Evolutionary conservation across 2,113 vertebrate genomes (phyloP).

Genomic region (Gopherus evgoodei): DNA sequence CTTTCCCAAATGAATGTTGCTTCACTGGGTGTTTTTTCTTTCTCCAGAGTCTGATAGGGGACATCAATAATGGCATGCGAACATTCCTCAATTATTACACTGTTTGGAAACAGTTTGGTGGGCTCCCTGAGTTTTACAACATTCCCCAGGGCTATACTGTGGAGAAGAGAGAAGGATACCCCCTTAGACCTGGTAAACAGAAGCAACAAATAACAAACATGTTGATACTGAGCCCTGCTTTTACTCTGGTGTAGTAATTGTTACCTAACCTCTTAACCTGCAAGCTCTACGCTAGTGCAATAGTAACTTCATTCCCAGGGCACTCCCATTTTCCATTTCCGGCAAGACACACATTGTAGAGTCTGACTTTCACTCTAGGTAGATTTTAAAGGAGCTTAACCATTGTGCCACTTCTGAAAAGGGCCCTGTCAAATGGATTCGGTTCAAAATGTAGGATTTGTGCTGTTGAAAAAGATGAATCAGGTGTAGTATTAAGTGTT

Average conservation of each 20-base stretch:
- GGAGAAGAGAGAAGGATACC: slow-evolving; percentile 97
- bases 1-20: background rate
- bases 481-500: background rate
- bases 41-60: slow-evolving; percentile 90
- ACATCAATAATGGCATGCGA: slow-evolving; percentile 90
- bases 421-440: background rate
- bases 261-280: background rate
- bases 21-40: background rate
- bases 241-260: background rate
- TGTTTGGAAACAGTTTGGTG: slow-evolving; percentile 98
- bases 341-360: fast-evolving
- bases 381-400: background rate
- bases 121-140: slow-evolving; percentile 97
- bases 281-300: background rate
- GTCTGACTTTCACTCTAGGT: background rate
- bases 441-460: background rate
- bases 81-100: slow-evolving; percentile 98
- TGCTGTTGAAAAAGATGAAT: background rate
- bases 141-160: slow-evolving; percentile 97
- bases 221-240: background rate
- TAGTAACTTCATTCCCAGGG: background rate
- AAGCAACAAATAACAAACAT: background rate
- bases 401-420: fast-evolving
- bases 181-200: slow-evolving; percentile 90
- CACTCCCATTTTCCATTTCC: background rate